Conservation (phyloP, 2,797 vertebrate genomes). For the Mionectes olivaceus region DNA sequence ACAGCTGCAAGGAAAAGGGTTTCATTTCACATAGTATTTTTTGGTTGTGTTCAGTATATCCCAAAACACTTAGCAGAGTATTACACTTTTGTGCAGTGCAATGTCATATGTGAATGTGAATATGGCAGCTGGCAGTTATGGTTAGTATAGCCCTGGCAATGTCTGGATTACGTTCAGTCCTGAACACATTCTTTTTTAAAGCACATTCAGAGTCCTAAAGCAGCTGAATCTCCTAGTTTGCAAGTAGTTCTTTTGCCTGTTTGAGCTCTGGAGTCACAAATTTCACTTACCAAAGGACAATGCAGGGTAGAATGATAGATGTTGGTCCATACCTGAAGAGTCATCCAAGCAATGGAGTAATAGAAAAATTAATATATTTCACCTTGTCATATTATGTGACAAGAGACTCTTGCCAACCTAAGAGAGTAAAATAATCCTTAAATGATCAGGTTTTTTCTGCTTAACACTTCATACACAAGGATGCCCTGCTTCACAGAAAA, state of each 20-base stretch:
- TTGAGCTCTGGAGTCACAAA: neutral
- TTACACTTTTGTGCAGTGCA: neutral
- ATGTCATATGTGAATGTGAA: neutral
- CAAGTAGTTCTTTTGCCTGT: neutral
- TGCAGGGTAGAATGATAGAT: neutral
- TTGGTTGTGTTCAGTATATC: neutral
- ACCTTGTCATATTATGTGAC: neutral
- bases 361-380: neutral
- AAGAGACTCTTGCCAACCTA: neutral
- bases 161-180: neutral
- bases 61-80: neutral
- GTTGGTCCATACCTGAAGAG: neutral
- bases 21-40: neutral
- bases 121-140: neutral
- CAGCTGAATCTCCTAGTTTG: neutral
- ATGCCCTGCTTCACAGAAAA: neutral
- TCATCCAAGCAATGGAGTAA: neutral
- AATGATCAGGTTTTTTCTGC: neutral
- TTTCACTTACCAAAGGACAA: neutral
- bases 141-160: neutral
- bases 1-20: neutral
- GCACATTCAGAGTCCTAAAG: neutral
- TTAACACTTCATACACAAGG: neutral
- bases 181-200: neutral
- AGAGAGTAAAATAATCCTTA: neutral